These are phyloP conservation scores for Willowsia nigromaculata DNA, from an alignment of 2,888 invertebrate genomes.

Conservation along the genomic window DNA sequence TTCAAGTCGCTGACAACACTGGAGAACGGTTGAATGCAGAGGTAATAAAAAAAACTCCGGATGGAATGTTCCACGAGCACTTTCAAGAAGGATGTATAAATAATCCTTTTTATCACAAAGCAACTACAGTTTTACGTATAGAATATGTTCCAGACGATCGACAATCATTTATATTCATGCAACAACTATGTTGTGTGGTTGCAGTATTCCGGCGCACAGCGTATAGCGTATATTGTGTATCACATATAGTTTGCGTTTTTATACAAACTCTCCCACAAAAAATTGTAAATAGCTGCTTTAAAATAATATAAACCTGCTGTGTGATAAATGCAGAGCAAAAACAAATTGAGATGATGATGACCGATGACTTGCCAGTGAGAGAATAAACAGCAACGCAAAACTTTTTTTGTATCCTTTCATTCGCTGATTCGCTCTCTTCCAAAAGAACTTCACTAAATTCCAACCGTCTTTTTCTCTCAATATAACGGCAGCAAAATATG, in stretches of 20 bases:
- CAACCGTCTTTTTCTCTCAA: neutral
- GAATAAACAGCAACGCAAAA: neutral
- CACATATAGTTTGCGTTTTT: neutral
- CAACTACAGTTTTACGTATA: neutral
- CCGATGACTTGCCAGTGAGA: neutral
- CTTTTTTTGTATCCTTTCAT: neutral
- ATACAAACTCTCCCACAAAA: neutral
- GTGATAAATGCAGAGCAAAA: neutral
- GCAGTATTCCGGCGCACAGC: neutral
- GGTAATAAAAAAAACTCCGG: neutral
- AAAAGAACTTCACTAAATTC: no score
- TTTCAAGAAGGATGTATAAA: slow-evolving; percentile 27
- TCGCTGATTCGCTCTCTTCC: neutral
- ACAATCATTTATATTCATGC: neutral
- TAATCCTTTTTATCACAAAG: slow-evolving; percentile 15
- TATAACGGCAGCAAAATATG: neutral
- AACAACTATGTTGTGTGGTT: neutral
- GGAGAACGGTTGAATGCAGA: slow-evolving; percentile 5
- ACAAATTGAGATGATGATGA: neutral
- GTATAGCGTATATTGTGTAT: no score
- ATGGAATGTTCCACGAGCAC: slow-evolving; percentile 49
- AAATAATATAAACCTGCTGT: neutral
- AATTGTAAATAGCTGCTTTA: neutral
- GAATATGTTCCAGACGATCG: slow-evolving; percentile 26
- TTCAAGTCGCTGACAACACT: neutral